Evolutionary conservation across 2,888 invertebrate species (phyloP).

Genomic region (Trachelus stipa): DNA sequence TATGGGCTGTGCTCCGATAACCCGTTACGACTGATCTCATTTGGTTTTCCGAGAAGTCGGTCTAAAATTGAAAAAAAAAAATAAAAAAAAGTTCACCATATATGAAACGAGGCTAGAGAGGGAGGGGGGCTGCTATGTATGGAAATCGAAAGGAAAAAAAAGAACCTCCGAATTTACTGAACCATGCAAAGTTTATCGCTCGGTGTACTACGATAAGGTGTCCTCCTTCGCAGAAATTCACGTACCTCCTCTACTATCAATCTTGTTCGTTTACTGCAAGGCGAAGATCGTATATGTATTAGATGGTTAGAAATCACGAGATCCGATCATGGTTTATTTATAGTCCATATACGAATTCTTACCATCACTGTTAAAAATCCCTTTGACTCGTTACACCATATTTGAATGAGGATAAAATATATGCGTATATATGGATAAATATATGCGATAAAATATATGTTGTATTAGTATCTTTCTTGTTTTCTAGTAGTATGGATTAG

Average conservation of each 20-base stretch:
- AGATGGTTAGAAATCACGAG: not conserved
- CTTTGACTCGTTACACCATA: slow-evolving; percentile 16
- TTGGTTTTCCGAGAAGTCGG: not conserved
- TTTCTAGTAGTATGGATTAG: no score
- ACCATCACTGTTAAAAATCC: not conserved
- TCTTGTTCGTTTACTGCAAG: not conserved
- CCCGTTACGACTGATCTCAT: slow-evolving; percentile 28
- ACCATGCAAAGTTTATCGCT: slow-evolving; percentile 53
- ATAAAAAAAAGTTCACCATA: not conserved
- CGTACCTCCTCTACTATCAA: slow-evolving; percentile 4
- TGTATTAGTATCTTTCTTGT: no score
- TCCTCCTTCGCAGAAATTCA: slow-evolving; percentile 8
- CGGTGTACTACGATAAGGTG: slow-evolving; percentile 42
- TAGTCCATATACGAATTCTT: not conserved
- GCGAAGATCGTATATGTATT: not conserved
- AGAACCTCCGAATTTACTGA: slow-evolving; percentile 48
- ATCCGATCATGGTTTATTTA: no score
- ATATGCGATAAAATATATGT: no score
- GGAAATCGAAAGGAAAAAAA: slow-evolving; percentile 15
- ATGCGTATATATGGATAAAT: no score
- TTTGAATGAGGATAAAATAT: slow-evolving; percentile 25
- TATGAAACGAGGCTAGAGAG: not conserved
- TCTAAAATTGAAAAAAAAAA: not conserved
- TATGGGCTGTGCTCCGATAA: slow-evolving; percentile 43
- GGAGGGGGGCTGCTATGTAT: no score